Percentiles rank a stretch among this genome's conserved stretches.
These are phyloP conservation scores for Fulica atra DNA, from an alignment of 2,113 vertebrate genomes.

Conservation along the genomic window DNA sequence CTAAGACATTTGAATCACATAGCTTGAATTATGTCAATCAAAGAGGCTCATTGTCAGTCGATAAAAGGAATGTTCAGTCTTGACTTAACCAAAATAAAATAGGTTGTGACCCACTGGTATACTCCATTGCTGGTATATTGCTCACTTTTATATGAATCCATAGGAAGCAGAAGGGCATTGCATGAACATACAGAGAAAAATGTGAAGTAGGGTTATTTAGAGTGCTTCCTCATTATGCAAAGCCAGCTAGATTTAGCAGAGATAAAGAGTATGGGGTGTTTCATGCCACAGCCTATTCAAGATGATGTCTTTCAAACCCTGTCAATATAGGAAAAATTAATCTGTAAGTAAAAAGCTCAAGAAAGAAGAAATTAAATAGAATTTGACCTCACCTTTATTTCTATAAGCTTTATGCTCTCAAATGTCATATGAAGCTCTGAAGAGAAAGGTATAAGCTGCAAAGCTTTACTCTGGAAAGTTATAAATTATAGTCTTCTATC, in stretches of 20 bases:
- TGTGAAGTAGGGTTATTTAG: background rate
- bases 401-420: background rate
- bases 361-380: background rate
- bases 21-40: background rate
- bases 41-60: background rate
- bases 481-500: background rate
- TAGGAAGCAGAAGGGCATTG: background rate
- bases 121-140: background rate
- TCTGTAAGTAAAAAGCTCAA: background rate
- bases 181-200: background rate
- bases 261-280: background rate
- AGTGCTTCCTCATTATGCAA: background rate
- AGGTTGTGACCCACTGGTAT: background rate
- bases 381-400: background rate
- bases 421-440: background rate
- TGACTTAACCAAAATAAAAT: background rate
- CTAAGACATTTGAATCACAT: background rate
- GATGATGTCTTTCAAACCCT: background rate
- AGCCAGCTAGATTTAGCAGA: background rate
- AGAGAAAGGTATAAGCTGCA: background rate
- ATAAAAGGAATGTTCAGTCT: background rate
- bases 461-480: background rate
- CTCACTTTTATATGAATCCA: background rate
- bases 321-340: background rate
- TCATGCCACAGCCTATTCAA: background rate